Base-by-base conservation (phyloP, 35 echinoderm and acorn worm genomes). In the Holothuria glaberrima region DNA sequence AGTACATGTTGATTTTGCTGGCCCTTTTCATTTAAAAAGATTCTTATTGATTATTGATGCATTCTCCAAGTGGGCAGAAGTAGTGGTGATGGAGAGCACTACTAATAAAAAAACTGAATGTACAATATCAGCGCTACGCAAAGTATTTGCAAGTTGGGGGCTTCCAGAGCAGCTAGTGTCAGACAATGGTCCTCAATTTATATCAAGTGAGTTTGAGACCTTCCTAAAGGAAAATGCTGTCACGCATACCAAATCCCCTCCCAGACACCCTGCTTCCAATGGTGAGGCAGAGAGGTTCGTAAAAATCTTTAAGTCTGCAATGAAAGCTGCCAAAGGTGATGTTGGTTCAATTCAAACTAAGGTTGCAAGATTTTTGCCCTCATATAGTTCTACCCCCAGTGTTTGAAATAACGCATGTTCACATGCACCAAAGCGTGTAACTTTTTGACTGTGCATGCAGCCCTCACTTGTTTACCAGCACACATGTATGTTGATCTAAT, bases 1-100 rank as follows among this genome's bases (percentile, higher is more conserved):
- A 59, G 64, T 94, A 4, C 93, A 94, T 82, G 48, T 94, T 52
- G 92, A 94, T 30, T 90, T 12, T 86, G 92, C 87, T 9, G 79
- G 79, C 0, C 63, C 48, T n/a, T 24, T 86, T 68, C n/a, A n/a
- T n/a, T n/a, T 22, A 6, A 32, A 38, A 90, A 62, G 38, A 28
- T 60, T 80, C 26, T 86, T 93, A 44, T 33, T 75, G 14, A 44
- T 75, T 19, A 75, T 75, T 9, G 89, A 94, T 82, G 84, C 71
- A 58, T 86, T 88, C 45, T 75, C 70, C 30, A 90, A n/a, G n/a
- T n/a, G 92, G 92, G 67, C 59, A 90, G 92, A 93, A 26, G 80
- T 93, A 58, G 62, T 94, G 25, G 25, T 58, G 5, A 94, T 94
- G 92, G 59, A 80, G 7, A 64, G 81, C 48, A 91, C 89, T 50